phyloP scores from a whole-genome alignment of 2,888 invertebrate genomes.

The Meganola albula region DNA sequence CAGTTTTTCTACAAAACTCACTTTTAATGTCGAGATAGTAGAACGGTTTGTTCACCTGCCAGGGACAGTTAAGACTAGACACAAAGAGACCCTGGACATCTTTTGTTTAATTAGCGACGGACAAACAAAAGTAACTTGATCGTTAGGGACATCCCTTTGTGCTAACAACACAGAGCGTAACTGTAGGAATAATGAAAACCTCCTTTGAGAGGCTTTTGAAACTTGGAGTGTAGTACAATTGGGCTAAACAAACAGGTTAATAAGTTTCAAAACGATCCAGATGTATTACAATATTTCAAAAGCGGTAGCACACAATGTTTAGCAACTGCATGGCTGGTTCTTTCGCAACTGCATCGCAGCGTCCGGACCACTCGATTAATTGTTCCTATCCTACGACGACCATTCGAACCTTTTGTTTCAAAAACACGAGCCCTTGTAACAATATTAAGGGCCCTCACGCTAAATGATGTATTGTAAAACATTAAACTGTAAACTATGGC shows the following conservation, averaged over 20 bases:
- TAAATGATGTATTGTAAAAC: slow-evolving; percentile 29
- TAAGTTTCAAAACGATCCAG: slow-evolving; percentile 77
- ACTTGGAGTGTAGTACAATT: slow-evolving; percentile 52
- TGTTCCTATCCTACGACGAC: slow-evolving; percentile 65
- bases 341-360: slow-evolving; percentile 69
- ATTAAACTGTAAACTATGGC: slow-evolving; percentile 18
- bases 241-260: slow-evolving; percentile 72
- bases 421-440: slow-evolving; percentile 42
- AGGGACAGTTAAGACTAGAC: slow-evolving; percentile 41
- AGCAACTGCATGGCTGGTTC: slow-evolving; percentile 63
- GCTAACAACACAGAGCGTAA: slow-evolving; percentile 42
- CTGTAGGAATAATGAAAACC: slow-evolving; percentile 56
- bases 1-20: slow-evolving; percentile 35
- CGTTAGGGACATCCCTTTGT: slow-evolving; percentile 62
- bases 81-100: slow-evolving; percentile 50
- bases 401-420: slow-evolving; percentile 61
- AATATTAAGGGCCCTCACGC: slow-evolving; percentile 21
- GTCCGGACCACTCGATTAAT: slow-evolving; percentile 74
- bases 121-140: slow-evolving; percentile 73
- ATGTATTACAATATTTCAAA: slow-evolving; percentile 70
- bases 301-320: slow-evolving; percentile 72
- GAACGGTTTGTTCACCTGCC: slow-evolving; percentile 51
- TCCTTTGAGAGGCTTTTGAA: slow-evolving; percentile 61
- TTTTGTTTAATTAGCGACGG: slow-evolving; percentile 69
- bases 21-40: slow-evolving; percentile 25